Percentiles rank a stretch among this genome's conserved stretches.
These are phyloP conservation scores for Drosophila lini DNA, from an alignment of 1,140 invertebrate genomes.

Conservation along the genomic window DNA sequence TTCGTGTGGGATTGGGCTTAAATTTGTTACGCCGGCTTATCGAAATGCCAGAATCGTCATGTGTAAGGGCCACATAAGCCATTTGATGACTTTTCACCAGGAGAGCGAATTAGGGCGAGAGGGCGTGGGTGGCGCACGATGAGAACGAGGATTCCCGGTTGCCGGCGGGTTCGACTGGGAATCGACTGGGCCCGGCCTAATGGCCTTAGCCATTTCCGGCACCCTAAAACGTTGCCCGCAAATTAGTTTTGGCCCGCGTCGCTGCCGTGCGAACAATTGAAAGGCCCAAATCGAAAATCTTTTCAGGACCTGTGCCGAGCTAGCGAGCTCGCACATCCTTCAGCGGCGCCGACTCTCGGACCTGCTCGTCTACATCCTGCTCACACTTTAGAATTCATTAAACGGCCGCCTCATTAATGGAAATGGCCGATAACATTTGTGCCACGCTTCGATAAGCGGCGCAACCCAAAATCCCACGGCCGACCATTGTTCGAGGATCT, in stretches of 20 bases:
- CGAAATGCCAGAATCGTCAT: constrained; percentile 76
- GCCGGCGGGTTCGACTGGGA: constrained; percentile 17
- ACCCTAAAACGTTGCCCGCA: constrained; percentile 77
- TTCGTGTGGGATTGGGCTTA: constrained; percentile 42
- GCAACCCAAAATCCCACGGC: constrained; percentile 45
- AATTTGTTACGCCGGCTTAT: constrained; percentile 78
- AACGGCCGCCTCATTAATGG: constrained; percentile 80
- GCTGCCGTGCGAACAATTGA: constrained; percentile 78
- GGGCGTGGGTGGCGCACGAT: constrained; percentile 11
- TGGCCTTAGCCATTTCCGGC: constrained; percentile 79
- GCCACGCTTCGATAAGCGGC: constrained; percentile 78
- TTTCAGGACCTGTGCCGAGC: constrained; percentile 53
- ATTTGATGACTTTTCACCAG: constrained; percentile 62
- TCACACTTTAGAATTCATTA: constrained; percentile 80
- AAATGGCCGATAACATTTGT: constrained; percentile 82
- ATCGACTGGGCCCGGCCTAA: constrained; percentile 54
- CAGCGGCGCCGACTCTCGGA: constrained; percentile 32
- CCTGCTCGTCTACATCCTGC: constrained; percentile 30
- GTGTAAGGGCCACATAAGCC: constrained; percentile 72
- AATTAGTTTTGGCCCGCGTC: constrained; percentile 72
- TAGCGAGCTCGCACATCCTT: constrained; percentile 51
- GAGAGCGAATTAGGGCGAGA: constrained; percentile 26
- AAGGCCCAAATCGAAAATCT: constrained; percentile 78
- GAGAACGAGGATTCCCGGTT: constrained; percentile 13
- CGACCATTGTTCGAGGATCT: constrained; percentile 66